Base-by-base conservation (phyloP, 1,140 invertebrate species). In the Magallana gigas region DNA sequence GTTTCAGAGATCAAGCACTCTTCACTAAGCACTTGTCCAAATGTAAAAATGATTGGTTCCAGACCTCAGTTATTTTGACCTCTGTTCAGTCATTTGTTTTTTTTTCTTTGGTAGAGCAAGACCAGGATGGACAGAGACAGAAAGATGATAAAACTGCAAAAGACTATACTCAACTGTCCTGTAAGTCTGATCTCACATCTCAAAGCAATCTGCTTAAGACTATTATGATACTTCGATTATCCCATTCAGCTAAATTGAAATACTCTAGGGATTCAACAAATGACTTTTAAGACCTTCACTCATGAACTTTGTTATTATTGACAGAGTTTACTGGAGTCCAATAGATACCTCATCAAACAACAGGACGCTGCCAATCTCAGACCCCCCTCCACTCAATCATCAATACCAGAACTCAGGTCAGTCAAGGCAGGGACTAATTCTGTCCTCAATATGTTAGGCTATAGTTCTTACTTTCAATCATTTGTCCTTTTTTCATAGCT, bases 301-400 rank as follows among this genome's bases (percentile, higher is more conserved):
- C 36, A 16, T 57, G 4, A 16, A 36, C 18, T 29, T 8, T 84
- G 48, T 57, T 84, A n/a, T 84, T 57, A 8, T 83, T 83, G 12
- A 57, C 88, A 94, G 93, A 91, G 91, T 68, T 87, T 94, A 48
- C 83, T 94, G 60, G 93, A 94, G 87, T 92, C 92, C 18, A 94
- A 94, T 83, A 86, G 93, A 48, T 94, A 93, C 84, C 90, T 94
- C 12, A 88, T 94, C 48, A 93, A 92, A 85, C 93, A 93, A 71
- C 86, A 91, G 56, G 93, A 94, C 89, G 92, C 90, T 2, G 89
- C 92, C 14, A 89, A 92, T 58, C 89, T 92, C 14, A 91, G 88
- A 76, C 90, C 93, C 36, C 93, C 93, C 1, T 71, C 89, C 57
- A 76, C 18, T 9, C 86, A 93, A 18, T 88, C 90, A 11, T 88